Conservation (phyloP, 2,113 vertebrate genomes). For the Tyrannus savana region DNA sequence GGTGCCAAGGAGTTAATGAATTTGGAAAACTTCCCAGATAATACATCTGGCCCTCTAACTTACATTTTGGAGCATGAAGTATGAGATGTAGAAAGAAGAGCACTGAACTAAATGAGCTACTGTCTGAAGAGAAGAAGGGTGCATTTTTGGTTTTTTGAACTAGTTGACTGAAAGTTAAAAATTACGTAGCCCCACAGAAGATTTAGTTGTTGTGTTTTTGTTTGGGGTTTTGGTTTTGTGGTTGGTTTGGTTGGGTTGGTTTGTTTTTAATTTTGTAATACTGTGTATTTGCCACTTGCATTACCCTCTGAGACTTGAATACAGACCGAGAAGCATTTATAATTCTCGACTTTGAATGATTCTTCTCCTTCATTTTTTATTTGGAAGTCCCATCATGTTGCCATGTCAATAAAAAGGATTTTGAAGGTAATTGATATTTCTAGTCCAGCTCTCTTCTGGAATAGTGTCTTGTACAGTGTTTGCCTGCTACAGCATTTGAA, state of each 20-base stretch:
- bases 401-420: slow-evolving; percentile 22
- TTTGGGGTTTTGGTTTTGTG: neutral
- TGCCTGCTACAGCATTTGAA: slow-evolving; percentile 4
- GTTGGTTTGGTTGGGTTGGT: neutral
- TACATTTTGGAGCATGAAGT: slow-evolving; percentile 49
- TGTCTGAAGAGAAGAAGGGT: neutral
- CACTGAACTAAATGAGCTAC: slow-evolving; percentile 44
- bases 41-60: slow-evolving; percentile 72
- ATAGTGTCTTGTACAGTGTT: neutral
- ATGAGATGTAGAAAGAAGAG: slow-evolving; percentile 39
- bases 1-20: slow-evolving; percentile 69
- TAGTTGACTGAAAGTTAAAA: neutral
- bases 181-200: neutral
- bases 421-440: slow-evolving; percentile 35
- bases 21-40: slow-evolving; percentile 76
- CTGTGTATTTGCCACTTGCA: neutral
- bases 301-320: neutral
- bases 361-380: neutral
- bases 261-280: neutral
- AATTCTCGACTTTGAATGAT: neutral
- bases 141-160: neutral
- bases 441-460: slow-evolving; percentile 16
- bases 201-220: neutral
- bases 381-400: slow-evolving; percentile 29
- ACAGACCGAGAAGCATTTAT: neutral